A percentile compares a stretch with the other conserved stretches of the same genome.
These are phyloP conservation scores for Festucalex cinctus DNA, from an alignment of 2,113 vertebrate species.

Conservation along the genomic window DNA sequence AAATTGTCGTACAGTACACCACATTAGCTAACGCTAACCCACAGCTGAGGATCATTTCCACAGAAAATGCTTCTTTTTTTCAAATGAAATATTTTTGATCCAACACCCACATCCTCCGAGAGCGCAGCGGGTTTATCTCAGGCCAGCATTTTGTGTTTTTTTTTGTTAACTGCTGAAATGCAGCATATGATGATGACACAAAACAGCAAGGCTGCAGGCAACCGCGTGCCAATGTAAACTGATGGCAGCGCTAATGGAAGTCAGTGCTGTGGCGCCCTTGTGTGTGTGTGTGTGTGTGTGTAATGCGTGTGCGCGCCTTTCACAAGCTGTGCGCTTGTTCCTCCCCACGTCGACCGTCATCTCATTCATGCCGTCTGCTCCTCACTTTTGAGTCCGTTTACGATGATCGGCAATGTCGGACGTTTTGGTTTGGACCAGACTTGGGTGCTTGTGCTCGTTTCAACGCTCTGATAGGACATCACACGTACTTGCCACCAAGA, in stretches of 20 bases:
- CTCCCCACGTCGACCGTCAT: background rate
- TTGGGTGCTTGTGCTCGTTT: too few relatives aligned
- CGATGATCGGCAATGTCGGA: too few relatives aligned
- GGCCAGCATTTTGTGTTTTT: background rate
- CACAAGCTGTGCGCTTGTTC: slow-evolving; percentile 12
- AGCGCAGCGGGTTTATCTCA: background rate
- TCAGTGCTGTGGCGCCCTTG: slow-evolving; percentile 8
- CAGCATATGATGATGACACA: slow-evolving; percentile 3
- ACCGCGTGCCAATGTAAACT: slow-evolving; percentile 35
- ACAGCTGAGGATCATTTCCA: too few relatives aligned
- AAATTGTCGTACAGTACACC: too few relatives aligned
- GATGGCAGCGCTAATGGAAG: slow-evolving; percentile 50
- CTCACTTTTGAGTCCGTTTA: too few relatives aligned
- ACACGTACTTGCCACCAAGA: too few relatives aligned
- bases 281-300: slow-evolving; percentile 30
- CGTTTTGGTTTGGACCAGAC: too few relatives aligned
- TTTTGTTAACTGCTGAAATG: slow-evolving; percentile 31
- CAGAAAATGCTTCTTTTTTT: too few relatives aligned
- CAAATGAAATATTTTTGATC: too few relatives aligned
- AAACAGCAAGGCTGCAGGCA: slow-evolving; percentile 37
- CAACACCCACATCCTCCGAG: background rate
- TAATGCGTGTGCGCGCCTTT: slow-evolving; percentile 9
- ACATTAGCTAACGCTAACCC: too few relatives aligned
- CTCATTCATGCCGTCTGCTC: background rate
- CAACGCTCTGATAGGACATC: too few relatives aligned